These are phyloP conservation scores for Platyrinchus mystaceus DNA, from an alignment of 2,797 vertebrate species.

Conservation along the genomic window DNA sequence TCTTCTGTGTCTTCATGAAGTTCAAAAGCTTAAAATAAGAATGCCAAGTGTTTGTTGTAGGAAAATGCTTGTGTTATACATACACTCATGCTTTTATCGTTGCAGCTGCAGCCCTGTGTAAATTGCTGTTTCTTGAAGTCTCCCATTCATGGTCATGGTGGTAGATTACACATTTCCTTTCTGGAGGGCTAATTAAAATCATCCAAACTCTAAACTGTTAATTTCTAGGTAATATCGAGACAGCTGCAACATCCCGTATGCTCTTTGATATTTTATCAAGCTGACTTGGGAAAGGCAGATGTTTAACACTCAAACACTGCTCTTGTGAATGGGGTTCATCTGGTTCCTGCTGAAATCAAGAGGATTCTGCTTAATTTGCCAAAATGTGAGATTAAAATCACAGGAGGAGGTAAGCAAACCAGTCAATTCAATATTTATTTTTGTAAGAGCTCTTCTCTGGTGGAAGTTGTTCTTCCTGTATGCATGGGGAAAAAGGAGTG, in stretches of 20 bases:
- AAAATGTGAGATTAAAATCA: background rate
- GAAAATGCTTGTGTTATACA: background rate
- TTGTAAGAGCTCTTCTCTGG: background rate
- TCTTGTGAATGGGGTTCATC: background rate
- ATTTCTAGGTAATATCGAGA: background rate
- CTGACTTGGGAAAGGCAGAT: background rate
- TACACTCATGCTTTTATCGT: background rate
- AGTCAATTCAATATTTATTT: background rate
- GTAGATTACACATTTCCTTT: constrained; percentile 33
- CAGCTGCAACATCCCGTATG: background rate
- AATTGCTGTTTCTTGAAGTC: constrained; percentile 23
- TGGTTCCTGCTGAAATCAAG: background rate
- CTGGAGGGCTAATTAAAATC: constrained; percentile 27
- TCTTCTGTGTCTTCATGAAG: background rate
- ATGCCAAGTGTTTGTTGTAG: constrained; percentile 2
- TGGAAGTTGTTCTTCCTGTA: background rate
- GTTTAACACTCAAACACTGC: background rate
- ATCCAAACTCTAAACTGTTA: constrained; percentile 18
- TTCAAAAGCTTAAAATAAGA: background rate
- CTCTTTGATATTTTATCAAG: background rate
- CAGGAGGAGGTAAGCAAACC: background rate
- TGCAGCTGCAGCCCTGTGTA: constrained; percentile 26
- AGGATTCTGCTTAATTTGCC: background rate
- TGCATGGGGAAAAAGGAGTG: background rate
- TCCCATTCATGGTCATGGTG: background rate